Percentiles rank a stretch among this genome's conserved stretches.
These are phyloP conservation scores for Pristionchus japonicus DNA, from an alignment of 2,888 invertebrate species.

Conservation along the genomic window DNA sequence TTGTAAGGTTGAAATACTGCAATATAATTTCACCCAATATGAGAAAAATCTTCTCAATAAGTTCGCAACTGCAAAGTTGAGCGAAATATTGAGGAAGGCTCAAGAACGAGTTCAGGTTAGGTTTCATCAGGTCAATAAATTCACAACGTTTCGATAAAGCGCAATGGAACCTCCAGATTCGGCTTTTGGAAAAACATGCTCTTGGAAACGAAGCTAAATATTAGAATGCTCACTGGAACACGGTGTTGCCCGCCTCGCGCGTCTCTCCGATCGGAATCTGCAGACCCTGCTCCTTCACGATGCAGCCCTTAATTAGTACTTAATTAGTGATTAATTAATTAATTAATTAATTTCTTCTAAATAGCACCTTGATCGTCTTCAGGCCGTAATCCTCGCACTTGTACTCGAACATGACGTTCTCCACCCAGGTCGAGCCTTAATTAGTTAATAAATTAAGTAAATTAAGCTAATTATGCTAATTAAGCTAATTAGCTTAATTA, in stretches of 20 bases:
- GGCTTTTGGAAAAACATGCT: too few species aligned
- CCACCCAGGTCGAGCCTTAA: slow-evolving; percentile 48
- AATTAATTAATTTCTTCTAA: background rate
- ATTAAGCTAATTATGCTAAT: background rate
- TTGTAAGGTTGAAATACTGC: too few species aligned
- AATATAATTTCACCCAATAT: too few species aligned
- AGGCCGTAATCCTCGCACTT: slow-evolving; percentile 41
- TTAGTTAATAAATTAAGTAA: background rate
- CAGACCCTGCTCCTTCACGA: slow-evolving; percentile 48
- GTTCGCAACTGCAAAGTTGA: too few species aligned
- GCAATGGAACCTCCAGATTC: too few species aligned
- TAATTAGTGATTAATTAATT: background rate
- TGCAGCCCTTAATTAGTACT: slow-evolving; percentile 32
- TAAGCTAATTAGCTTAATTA: background rate
- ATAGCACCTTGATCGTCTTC: slow-evolving; percentile 44
- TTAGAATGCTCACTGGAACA: slow-evolving; percentile 30
- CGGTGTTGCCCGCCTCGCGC: slow-evolving; percentile 37
- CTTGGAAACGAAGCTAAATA: too few species aligned
- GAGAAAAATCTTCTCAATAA: too few species aligned
- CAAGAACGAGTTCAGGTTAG: too few species aligned
- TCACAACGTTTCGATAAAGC: too few species aligned
- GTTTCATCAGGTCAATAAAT: too few species aligned
- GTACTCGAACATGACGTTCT: slow-evolving; percentile 48
- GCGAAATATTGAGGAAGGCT: too few species aligned
- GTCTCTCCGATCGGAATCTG: slow-evolving; percentile 45